Conservation (phyloP, 2,797 vertebrate species). For the Steatocranus sp. region DNA sequence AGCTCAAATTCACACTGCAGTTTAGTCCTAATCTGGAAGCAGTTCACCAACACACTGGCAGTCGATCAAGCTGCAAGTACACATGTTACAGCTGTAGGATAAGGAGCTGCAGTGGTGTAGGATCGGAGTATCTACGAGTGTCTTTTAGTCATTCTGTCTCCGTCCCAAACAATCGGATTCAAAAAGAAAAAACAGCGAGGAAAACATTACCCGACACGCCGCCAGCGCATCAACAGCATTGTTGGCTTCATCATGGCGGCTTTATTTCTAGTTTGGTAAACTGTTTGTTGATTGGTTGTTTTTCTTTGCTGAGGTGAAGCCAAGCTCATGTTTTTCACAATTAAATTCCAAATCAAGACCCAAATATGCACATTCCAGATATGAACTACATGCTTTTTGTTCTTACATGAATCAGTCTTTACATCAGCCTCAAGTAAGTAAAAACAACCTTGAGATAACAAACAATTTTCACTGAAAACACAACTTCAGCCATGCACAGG, state of each 20-base stretch:
- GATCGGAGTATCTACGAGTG: background rate
- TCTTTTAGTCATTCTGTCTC: background rate
- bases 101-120: background rate
- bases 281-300: background rate
- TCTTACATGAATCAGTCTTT: background rate
- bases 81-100: background rate
- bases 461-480: background rate
- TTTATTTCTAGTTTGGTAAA: background rate
- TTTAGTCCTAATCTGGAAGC: background rate
- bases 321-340: fast-evolving
- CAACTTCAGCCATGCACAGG: background rate
- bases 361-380: background rate
- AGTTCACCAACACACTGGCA: background rate
- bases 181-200: background rate
- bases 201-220: background rate
- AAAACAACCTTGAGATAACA: background rate
- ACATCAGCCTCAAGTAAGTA: background rate
- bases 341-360: background rate
- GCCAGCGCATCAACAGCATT: background rate
- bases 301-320: background rate
- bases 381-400: background rate
- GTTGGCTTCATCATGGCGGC: background rate
- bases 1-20: background rate
- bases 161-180: background rate
- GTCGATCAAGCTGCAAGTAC: background rate